phyloP scores from a whole-genome alignment of 2,797 vertebrate genomes.

The Pangasius sanitwongsei region DNA sequence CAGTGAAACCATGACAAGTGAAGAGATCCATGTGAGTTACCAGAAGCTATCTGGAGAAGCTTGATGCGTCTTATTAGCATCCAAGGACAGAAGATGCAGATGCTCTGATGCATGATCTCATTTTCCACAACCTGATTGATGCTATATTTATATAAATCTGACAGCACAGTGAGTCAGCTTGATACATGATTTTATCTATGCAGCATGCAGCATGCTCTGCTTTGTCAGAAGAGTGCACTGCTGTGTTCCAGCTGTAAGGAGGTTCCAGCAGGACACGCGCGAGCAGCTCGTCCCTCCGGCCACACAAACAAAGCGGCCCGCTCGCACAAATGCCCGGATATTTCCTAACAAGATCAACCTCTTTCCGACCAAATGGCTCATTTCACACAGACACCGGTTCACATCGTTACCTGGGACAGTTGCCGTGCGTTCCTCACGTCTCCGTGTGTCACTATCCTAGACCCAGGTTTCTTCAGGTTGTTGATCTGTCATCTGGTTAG shows the following conservation, averaged over 20 bases:
- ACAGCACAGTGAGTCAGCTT: not conserved
- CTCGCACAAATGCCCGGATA: not conserved
- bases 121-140: not conserved
- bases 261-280: not conserved
- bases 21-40: not conserved
- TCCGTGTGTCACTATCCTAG: not conserved
- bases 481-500: slow-evolving; percentile 75
- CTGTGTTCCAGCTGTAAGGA: not conserved
- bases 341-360: not conserved
- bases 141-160: not conserved
- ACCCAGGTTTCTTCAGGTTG: slow-evolving; percentile 65
- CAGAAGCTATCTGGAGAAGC: not conserved
- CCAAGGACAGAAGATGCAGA: not conserved
- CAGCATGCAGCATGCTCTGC: not conserved
- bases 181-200: not conserved
- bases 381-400: not conserved
- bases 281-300: slow-evolving; percentile 6
- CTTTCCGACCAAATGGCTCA: not conserved
- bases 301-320: slow-evolving; percentile 35
- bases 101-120: not conserved
- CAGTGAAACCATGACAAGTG: not conserved
- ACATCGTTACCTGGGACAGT: slow-evolving; percentile 62
- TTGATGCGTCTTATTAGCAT: too few relatives aligned
- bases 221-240: too few relatives aligned
- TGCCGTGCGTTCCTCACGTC: slow-evolving; percentile 41